phyloP scores from a whole-genome alignment of 2,113 vertebrate genomes.

The Charina bottae region DNA sequence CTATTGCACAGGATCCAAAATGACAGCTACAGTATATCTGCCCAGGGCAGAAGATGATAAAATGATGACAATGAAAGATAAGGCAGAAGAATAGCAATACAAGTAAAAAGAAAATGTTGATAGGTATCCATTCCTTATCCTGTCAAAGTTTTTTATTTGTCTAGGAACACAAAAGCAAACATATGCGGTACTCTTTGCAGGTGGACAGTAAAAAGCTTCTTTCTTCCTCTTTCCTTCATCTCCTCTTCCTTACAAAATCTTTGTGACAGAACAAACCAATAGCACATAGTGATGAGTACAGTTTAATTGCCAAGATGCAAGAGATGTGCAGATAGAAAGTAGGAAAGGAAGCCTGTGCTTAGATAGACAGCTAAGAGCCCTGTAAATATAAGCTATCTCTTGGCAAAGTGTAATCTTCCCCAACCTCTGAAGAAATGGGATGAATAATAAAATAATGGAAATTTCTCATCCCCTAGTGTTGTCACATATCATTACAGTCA shows the following conservation, averaged over 20 bases:
- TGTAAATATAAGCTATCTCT: constrained; percentile 19
- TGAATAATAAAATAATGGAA: constrained; percentile 62
- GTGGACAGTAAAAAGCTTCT: neutral
- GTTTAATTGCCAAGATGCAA: neutral
- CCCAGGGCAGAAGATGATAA: neutral
- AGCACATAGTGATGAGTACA: constrained; percentile 10
- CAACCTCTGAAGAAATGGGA: constrained; percentile 51
- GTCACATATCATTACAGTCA: constrained; percentile 63
- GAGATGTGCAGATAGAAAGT: constrained; percentile 13
- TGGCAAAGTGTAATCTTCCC: constrained; percentile 50
- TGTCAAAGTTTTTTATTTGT: neutral
- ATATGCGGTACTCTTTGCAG: neutral
- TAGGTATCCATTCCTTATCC: neutral
- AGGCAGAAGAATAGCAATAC: neutral
- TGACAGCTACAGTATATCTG: neutral
- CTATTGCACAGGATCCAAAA: neutral
- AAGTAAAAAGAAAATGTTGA: neutral
- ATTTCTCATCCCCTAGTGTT: constrained; percentile 54
- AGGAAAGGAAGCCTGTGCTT: neutral
- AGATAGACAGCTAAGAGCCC: constrained; percentile 37
- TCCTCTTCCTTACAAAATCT: constrained; percentile 14
- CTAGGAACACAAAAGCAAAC: neutral
- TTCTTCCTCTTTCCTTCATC: constrained; percentile 12
- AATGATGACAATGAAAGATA: neutral
- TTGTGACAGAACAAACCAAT: constrained; percentile 23